Percentiles rank a stretch among this genome's conserved stretches.
These are phyloP conservation scores for Octomys mimax DNA, from an alignment of 2,797 vertebrate species.

Conservation along the genomic window DNA sequence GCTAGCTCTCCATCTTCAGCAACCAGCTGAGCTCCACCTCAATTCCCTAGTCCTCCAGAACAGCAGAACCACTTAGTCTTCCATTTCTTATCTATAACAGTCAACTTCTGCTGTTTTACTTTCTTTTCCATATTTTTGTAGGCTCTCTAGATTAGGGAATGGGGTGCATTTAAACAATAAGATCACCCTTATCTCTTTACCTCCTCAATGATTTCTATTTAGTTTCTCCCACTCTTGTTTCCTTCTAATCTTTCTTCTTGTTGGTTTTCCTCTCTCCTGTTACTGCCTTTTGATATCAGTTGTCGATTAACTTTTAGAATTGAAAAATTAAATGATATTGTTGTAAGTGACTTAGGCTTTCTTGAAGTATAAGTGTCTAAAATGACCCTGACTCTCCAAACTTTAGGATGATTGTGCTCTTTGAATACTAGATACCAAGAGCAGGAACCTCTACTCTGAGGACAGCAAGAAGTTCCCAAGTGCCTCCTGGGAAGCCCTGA, in stretches of 20 bases:
- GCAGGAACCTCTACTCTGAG: not conserved
- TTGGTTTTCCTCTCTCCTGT: too few relatives aligned
- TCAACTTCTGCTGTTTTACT: not conserved
- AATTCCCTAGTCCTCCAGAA: not conserved
- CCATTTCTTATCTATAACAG: not conserved
- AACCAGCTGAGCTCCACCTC: not conserved
- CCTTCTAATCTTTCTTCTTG: not conserved
- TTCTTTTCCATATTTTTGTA: not conserved
- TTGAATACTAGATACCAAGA: not conserved
- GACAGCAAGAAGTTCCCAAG: not conserved
- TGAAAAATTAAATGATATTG: constrained; percentile 13
- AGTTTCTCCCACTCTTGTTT: not conserved
- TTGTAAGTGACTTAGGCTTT: not conserved
- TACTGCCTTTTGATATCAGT: not conserved
- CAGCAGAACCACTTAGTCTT: not conserved
- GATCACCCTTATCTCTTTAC: not conserved
- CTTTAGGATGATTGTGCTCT: not conserved
- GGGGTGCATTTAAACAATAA: not conserved
- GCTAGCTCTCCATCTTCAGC: not conserved
- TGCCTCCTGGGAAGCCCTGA: not conserved
- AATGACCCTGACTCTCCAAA: not conserved
- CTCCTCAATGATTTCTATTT: not conserved
- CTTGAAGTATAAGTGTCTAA: not conserved
- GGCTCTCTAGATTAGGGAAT: not conserved
- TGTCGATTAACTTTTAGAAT: not conserved